Conservation (phyloP, 2,113 vertebrate genomes). For the Geococcyx californianus region DNA sequence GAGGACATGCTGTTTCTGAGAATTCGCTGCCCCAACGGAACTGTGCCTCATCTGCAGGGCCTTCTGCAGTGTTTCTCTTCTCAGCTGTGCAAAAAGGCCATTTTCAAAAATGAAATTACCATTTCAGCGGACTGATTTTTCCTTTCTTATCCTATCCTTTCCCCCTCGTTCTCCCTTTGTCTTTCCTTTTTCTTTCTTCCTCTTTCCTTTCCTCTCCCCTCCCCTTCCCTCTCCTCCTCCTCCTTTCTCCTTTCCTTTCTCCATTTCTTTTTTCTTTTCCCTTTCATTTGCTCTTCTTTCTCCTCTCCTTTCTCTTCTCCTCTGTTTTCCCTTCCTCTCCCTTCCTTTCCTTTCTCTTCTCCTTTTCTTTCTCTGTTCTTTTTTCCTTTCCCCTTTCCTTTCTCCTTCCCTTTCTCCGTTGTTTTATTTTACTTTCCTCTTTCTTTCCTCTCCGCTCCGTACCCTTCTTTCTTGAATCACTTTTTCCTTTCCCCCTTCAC, state of each 20-base stretch:
- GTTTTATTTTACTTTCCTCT: too few relatives aligned
- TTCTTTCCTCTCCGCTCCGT: too few relatives aligned
- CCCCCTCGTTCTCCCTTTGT: too few relatives aligned
- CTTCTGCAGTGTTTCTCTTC: not conserved
- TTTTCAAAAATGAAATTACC: too few relatives aligned
- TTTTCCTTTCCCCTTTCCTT: not conserved
- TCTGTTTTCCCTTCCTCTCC: not conserved
- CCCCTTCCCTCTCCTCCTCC: fast-evolving
- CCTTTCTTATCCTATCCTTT: not conserved
- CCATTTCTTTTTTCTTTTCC: too few relatives aligned
- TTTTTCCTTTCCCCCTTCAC: too few relatives aligned
- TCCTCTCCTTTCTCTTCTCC: too few relatives aligned
- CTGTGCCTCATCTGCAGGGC: not conserved
- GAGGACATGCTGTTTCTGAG: not conserved
- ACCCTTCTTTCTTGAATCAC: not conserved
- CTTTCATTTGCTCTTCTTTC: not conserved
- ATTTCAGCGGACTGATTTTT: not conserved
- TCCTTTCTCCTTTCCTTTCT: not conserved
- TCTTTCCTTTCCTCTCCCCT: fast-evolving
- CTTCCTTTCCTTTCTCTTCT: not conserved
- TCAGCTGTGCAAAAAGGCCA: not conserved
- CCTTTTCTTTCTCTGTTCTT: too few relatives aligned
- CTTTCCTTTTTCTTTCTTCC: too few relatives aligned
- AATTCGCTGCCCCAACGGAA: not conserved
- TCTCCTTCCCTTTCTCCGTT: too few relatives aligned